These are phyloP conservation scores for Lepidurus packardi DNA, from an alignment of 1,140 invertebrate genomes.

Conservation along the genomic window DNA sequence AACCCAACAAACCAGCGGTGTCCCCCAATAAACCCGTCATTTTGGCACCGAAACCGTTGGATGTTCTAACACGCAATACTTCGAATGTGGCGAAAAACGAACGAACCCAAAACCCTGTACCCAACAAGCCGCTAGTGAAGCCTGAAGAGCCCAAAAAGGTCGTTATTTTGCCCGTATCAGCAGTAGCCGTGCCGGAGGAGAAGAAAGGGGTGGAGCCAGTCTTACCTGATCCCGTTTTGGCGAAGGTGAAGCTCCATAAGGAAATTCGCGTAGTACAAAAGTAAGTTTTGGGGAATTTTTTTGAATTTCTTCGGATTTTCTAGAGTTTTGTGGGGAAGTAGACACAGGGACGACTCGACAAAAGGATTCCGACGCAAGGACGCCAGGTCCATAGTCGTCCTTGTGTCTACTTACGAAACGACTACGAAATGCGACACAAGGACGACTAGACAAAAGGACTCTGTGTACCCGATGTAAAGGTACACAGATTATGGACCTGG, in stretches of 20 bases:
- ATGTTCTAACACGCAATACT: background rate
- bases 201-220: background rate
- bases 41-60: slow-evolving; percentile 22
- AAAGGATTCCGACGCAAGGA: too few species aligned
- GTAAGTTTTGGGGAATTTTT: background rate
- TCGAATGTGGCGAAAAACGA: slow-evolving; percentile 3
- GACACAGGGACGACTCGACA: too few species aligned
- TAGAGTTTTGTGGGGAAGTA: background rate
- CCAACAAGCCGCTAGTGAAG: background rate
- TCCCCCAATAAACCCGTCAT: slow-evolving; percentile 2
- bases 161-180: background rate
- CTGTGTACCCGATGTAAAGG: too few species aligned
- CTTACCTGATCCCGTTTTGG: background rate
- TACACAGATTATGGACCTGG: too few species aligned
- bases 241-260: background rate
- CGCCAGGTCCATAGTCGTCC: too few species aligned
- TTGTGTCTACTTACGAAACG: too few species aligned
- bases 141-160: background rate
- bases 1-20: slow-evolving; percentile 29
- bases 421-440: too few species aligned
- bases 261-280: background rate
- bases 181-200: background rate
- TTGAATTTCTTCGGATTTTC: background rate
- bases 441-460: too few species aligned
- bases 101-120: background rate